Conservation (phyloP, 2,113 vertebrate genomes). For the Daboia siamensis region DNA sequence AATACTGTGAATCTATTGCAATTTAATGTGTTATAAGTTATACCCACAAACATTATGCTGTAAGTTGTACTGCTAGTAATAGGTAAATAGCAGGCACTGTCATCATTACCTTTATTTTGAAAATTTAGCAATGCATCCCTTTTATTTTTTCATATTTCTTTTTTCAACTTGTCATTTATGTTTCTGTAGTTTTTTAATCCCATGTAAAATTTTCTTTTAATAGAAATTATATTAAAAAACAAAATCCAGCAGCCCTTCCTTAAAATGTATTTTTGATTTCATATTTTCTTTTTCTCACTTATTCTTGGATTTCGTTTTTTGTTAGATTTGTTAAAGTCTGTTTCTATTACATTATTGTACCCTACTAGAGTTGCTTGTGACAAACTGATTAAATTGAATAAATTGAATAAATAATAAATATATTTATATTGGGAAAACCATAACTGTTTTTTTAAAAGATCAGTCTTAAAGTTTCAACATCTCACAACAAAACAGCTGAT, state of each 20-base stretch:
- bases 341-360: neutral
- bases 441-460: neutral
- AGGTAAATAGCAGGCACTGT: neutral
- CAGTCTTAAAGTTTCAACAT: neutral
- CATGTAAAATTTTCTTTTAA: neutral
- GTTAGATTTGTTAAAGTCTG: neutral
- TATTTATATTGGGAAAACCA: neutral
- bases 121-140: neutral
- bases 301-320: neutral
- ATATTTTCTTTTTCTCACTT: neutral
- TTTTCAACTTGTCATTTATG: neutral
- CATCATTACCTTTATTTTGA: neutral
- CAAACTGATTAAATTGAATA: neutral
- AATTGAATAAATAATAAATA: neutral
- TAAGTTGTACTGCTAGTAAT: neutral
- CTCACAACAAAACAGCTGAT: neutral
- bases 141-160: neutral
- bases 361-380: neutral
- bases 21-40: neutral
- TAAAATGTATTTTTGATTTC: neutral
- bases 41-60: neutral
- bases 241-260: too few species aligned
- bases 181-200: neutral
- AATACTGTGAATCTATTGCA: neutral
- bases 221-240: neutral